These are phyloP conservation scores for Callitettix versicolor DNA, from an alignment of 1,140 invertebrate genomes.

Conservation along the genomic window DNA sequence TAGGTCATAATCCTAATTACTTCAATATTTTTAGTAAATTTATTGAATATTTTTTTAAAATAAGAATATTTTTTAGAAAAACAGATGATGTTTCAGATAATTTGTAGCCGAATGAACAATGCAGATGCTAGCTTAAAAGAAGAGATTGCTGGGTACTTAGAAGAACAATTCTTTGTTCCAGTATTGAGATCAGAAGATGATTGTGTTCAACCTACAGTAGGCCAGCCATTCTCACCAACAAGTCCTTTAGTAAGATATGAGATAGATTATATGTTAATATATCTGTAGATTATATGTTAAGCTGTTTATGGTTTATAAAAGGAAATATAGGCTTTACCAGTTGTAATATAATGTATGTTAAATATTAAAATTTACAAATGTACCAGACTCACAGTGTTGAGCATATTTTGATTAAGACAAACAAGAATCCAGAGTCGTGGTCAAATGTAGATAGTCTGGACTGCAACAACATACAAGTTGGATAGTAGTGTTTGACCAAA, in stretches of 20 bases:
- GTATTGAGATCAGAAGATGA: constrained; percentile 65
- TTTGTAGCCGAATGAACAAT: constrained; percentile 9
- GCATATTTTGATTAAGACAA: no score
- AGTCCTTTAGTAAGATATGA: constrained; percentile 50
- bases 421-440: no score
- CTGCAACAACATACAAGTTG: no score
- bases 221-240: constrained; percentile 56
- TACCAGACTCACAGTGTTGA: no score
- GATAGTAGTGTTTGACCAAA: no score
- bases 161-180: constrained; percentile 73
- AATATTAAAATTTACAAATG: no score
- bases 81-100: constrained; percentile 9
- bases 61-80: no score
- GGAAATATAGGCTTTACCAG: background rate
- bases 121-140: constrained; percentile 16
- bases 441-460: no score
- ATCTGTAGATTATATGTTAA: background rate
- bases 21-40: no score
- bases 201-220: constrained; percentile 56
- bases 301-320: background rate
- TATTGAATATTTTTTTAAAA: no score
- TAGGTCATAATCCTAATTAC: no score
- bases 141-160: constrained; percentile 49
- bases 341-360: no score
- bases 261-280: background rate